Evolutionary conservation across 1,140 invertebrate genomes (phyloP), one percentile per base, ranked within the genome.

Genomic region (Drosophila ogumai): DNA sequence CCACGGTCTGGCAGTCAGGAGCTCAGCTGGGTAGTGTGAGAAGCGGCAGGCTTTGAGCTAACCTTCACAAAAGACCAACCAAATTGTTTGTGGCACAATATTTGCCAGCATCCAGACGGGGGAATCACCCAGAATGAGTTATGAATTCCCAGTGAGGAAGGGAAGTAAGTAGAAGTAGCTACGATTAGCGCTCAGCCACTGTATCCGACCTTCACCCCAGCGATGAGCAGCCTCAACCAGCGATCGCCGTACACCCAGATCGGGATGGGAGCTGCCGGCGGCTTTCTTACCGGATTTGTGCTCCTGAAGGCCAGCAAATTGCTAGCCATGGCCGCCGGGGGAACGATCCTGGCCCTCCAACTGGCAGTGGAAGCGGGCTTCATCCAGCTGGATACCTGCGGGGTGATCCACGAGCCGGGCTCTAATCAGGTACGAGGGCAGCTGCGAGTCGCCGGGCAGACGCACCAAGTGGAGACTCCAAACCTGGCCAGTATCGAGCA

Each of bases 161-260:
- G 34, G 34, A 43, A 80, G 81, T 85, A 71, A 41, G 77, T 60
- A 80, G 22, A n/a, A 50, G 49, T 17, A 50, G 6, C 15, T 38
- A 15, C 50, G 32, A 41, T 4, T 41, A 17, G 22, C 8, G 46
- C 6, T 52, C 34, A 36, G 22, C 13, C 28, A 50, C 25, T 12
- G 13, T 17, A 28, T 41, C 10, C 34, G 3, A 60, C 6, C 22
- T 15, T 31, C 25, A 44, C 28, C 22, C 0, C 47, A 81, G 73
- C 67, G 32, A 40, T 84, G n/a, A 19, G 67, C 12, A 38, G 12
- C 4, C 40, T 86, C 0, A 47, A 58, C 57, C 38, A 41, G 7
- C 47, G 49, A 4, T 82, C 82, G 25, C 74, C 82, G 0, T 86
- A 78, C 15, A 15, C 41, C 12, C 82, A 85, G 58, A 86, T 85